phyloP scores from a whole-genome alignment of 2,113 vertebrate genomes.

The Coturnix japonica region DNA sequence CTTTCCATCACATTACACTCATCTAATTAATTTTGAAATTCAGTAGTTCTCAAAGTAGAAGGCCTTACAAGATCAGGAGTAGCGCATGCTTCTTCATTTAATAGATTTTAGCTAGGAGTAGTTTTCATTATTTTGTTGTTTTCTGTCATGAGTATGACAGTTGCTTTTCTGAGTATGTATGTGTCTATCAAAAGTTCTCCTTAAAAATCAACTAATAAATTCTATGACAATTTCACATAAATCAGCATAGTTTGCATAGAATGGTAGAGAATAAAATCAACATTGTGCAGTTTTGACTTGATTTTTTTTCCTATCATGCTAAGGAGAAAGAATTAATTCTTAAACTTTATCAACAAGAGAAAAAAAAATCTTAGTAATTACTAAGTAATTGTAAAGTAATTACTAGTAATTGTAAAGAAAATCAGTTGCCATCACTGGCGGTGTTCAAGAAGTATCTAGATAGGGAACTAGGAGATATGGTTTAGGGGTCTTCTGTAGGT shows the following conservation, averaged over 20 bases:
- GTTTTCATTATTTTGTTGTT: neutral
- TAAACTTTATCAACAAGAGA: neutral
- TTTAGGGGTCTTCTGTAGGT: too few species aligned
- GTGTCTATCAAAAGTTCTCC: rapidly evolving
- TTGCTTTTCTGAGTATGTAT: rapidly evolving
- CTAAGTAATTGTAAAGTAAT: too few species aligned
- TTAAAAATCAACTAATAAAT: neutral
- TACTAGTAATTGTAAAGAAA: neutral
- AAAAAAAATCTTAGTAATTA: too few species aligned
- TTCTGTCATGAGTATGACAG: neutral
- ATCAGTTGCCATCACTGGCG: too few species aligned
- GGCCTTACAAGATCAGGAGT: neutral
- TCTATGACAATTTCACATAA: neutral
- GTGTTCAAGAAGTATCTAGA: too few species aligned
- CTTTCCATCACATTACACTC: too few species aligned
- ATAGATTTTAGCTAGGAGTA: neutral
- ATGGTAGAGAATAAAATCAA: neutral
- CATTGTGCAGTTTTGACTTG: neutral
- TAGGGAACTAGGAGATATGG: too few species aligned
- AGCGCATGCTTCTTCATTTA: neutral
- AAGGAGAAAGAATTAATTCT: neutral
- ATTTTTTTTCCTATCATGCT: neutral
- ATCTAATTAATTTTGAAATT: neutral
- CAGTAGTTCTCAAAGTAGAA: slow-evolving; percentile 2
- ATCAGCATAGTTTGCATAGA: neutral